Evolutionary conservation across 2,797 vertebrate genomes (phyloP).

Genomic region (Poeciliopsis paucimaculata): DNA sequence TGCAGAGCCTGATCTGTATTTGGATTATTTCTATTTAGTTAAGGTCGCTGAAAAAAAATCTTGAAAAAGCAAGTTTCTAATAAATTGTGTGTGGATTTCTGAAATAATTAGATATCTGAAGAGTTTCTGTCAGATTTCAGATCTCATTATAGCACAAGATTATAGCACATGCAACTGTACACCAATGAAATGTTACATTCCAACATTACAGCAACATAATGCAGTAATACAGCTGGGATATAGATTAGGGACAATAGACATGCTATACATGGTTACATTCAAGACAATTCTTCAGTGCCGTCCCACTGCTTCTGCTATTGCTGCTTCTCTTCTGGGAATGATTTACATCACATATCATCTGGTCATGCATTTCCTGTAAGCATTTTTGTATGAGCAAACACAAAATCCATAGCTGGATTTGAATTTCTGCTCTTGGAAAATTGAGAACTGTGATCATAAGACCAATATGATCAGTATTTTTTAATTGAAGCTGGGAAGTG

Average conservation of each 20-base stretch:
- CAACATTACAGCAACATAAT: background rate
- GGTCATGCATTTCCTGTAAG: constrained; percentile 72
- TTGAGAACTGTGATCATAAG: background rate
- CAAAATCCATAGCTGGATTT: constrained; percentile 78
- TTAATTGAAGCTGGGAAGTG: background rate
- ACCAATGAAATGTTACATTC: background rate
- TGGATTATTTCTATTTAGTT: background rate
- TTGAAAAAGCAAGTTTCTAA: background rate
- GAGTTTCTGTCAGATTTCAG: background rate
- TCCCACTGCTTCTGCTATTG: background rate
- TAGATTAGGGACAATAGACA: background rate
- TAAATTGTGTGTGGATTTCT: background rate
- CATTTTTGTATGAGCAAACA: constrained; percentile 76
- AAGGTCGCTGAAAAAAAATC: background rate
- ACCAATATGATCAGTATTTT: background rate
- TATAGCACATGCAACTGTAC: background rate
- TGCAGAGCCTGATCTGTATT: background rate
- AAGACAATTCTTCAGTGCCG: background rate
- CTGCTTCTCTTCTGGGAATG: background rate
- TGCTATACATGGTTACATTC: background rate
- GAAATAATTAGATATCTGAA: background rate
- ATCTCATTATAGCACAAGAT: background rate
- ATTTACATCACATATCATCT: background rate
- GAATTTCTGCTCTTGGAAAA: constrained; percentile 57
- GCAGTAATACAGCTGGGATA: background rate